A percentile compares a stretch with the other conserved stretches of the same genome.
These are phyloP conservation scores for Siniperca obscura DNA, from an alignment of 2,797 vertebrate species.

Conservation along the genomic window DNA sequence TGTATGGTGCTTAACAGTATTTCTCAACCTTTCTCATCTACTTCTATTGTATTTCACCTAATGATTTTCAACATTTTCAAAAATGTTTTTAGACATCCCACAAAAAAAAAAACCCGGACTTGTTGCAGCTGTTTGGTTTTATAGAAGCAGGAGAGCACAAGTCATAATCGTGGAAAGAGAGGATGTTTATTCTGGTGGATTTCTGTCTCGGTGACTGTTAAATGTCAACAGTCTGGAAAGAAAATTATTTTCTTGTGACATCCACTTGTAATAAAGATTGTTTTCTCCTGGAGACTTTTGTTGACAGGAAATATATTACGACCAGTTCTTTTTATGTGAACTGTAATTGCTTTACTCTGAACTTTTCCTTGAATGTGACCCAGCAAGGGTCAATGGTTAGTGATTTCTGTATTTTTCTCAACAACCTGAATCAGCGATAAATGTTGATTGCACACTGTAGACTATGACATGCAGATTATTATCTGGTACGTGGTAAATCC, in stretches of 20 bases:
- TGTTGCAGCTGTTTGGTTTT: constrained; percentile 42
- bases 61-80: constrained; percentile 15
- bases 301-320: background rate
- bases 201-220: constrained; percentile 25
- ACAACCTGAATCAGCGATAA: constrained; percentile 15
- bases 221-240: constrained; percentile 31
- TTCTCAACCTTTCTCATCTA: background rate
- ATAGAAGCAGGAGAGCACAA: constrained; percentile 13
- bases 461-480: constrained; percentile 52
- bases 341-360: constrained; percentile 2
- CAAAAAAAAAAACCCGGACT: background rate
- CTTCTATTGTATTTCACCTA: background rate
- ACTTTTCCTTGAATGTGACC: constrained; percentile 2
- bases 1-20: background rate
- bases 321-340: background rate
- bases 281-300: constrained; percentile 5
- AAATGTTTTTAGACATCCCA: constrained; percentile 1
- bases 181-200: constrained; percentile 50
- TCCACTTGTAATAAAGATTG: background rate
- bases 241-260: constrained; percentile 19
- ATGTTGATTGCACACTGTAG: constrained; percentile 21
- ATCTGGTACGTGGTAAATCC: constrained; percentile 45
- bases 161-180: constrained; percentile 16
- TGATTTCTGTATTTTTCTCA: constrained; percentile 12
- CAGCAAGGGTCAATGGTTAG: background rate